These are phyloP conservation scores for Pseudopodoces humilis DNA, from an alignment of 2,113 vertebrate species.

Conservation along the genomic window DNA sequence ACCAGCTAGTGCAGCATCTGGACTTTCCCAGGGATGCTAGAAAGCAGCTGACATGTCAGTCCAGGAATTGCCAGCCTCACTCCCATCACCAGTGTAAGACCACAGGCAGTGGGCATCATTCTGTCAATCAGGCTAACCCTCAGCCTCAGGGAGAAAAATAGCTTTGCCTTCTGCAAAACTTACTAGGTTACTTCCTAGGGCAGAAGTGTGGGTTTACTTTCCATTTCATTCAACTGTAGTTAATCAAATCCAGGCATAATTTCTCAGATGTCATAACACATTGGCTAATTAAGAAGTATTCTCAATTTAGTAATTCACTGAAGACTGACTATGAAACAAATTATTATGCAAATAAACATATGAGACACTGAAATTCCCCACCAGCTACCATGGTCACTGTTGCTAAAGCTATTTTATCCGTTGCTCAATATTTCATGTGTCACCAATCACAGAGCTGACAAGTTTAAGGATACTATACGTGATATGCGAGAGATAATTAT, in stretches of 20 bases:
- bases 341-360: constrained; percentile 41
- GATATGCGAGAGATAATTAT: constrained; percentile 17
- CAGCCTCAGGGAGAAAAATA: not conserved
- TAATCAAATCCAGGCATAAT: not conserved
- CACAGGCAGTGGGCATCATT: not conserved
- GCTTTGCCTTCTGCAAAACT: not conserved
- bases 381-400: constrained; percentile 3
- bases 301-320: constrained; percentile 36
- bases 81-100: not conserved
- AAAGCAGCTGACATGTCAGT: not conserved
- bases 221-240: not conserved
- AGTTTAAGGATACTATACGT: not conserved
- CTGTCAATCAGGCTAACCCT: not conserved
- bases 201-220: not conserved
- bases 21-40: not conserved
- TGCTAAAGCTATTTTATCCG: not conserved
- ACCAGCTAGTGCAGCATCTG: not conserved
- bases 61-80: not conserved
- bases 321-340: constrained; percentile 41
- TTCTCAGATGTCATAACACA: constrained; percentile 24
- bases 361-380: not conserved
- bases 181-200: not conserved
- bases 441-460: constrained; percentile 23
- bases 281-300: constrained; percentile 46
- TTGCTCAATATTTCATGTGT: constrained; percentile 1